Conservation (phyloP, 2,113 vertebrate genomes). For the Cranoglanis bouderius region DNA sequence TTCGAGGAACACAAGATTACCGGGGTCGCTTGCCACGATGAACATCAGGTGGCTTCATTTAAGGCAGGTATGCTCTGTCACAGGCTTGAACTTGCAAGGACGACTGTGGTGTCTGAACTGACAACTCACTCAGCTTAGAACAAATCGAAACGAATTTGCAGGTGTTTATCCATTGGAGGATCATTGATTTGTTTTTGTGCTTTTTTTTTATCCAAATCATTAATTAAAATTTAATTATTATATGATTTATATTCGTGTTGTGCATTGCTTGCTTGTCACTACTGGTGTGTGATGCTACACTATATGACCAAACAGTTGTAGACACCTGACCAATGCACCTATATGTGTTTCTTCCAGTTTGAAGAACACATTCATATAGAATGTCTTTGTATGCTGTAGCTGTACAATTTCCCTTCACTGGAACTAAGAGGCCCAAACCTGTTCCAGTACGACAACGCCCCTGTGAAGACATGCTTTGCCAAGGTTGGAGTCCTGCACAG, state of each 20-base stretch:
- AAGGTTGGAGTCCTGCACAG: not conserved
- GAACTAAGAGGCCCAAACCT: not conserved
- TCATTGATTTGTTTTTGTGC: not conserved
- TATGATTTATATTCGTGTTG: not conserved
- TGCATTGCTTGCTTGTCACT: not conserved
- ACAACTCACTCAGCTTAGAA: not conserved
- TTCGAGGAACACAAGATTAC: not conserved
- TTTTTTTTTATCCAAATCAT: not conserved
- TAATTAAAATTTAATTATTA: not conserved
- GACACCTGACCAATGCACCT: not conserved
- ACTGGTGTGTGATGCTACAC: not conserved
- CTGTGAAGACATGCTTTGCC: not conserved
- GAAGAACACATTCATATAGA: not conserved
- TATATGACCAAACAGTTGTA: not conserved
- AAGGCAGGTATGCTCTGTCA: not conserved
- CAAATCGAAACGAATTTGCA: too few species aligned
- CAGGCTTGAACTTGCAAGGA: conserved; percentile 18
- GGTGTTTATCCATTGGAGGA: not conserved
- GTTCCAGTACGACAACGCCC: not conserved
- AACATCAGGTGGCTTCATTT: not conserved
- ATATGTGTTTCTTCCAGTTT: not conserved
- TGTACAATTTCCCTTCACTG: not conserved
- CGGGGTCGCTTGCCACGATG: not conserved
- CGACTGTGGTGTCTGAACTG: not conserved
- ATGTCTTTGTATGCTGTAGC: not conserved